Evolutionary conservation across 2,113 vertebrate species (phyloP).

Genomic region (Lamprologus lemairii): DNA sequence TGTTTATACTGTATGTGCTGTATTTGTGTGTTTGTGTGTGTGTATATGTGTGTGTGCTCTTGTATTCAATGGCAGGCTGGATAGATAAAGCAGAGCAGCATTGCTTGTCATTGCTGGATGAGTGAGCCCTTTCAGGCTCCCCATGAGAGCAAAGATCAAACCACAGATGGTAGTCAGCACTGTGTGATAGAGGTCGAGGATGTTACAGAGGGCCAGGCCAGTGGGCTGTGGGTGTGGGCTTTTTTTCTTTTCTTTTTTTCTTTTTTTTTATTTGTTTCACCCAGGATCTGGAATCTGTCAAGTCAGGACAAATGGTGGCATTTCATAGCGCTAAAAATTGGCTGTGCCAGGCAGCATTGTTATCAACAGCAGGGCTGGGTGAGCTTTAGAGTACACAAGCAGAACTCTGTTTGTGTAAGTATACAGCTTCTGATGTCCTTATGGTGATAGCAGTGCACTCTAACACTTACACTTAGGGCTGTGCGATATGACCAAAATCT

Average conservation of each 20-base stretch:
- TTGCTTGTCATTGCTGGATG: conserved; percentile 53
- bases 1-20: neutral
- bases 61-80: conserved; percentile 5
- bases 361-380: conserved; percentile 31
- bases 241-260: neutral
- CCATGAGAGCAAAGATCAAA: conserved; percentile 33
- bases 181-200: conserved; percentile 32
- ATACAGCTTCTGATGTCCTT: neutral
- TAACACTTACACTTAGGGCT: neutral
- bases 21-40: neutral
- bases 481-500: neutral
- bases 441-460: neutral
- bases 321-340: conserved; percentile 27
- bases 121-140: conserved; percentile 43
- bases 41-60: neutral
- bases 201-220: conserved; percentile 5
- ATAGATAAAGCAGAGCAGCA: conserved; percentile 12
- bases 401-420: neutral
- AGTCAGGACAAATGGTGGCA: conserved; percentile 51
- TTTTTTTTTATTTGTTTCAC: conserved; percentile 1
- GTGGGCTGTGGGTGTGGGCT: neutral
- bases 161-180: conserved; percentile 26
- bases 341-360: conserved; percentile 31
- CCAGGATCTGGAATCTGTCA: conserved; percentile 49
- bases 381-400: conserved; percentile 49